Evolutionary conservation across 2,113 vertebrate genomes (phyloP).

Genomic region (Riparia riparia): DNA sequence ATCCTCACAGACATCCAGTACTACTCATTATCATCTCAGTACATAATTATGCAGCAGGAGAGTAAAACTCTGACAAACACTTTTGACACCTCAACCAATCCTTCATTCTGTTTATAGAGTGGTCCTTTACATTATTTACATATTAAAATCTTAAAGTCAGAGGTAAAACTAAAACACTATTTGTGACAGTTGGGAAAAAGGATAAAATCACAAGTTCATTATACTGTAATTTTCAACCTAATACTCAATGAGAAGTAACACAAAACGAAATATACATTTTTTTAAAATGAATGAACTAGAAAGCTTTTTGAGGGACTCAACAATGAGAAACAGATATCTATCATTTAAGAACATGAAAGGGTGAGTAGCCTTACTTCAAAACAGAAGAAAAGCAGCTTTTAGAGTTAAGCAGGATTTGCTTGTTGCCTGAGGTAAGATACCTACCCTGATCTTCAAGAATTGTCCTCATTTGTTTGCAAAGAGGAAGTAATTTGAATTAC

Average conservation of each 20-base stretch:
- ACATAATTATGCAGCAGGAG: conserved; percentile 65
- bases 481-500: neutral
- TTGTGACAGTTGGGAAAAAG: neutral
- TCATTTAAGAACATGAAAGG: neutral
- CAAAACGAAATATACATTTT: neutral
- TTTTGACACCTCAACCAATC: conserved; percentile 62
- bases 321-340: neutral
- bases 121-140: conserved; percentile 29
- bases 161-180: neutral
- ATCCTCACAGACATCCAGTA: conserved; percentile 53
- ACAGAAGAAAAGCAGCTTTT: neutral
- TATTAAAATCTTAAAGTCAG: conserved; percentile 1
- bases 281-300: neutral
- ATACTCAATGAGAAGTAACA: neutral
- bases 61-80: conserved; percentile 63
- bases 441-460: neutral
- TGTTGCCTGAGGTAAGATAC: neutral
- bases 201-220: neutral
- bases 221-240: neutral
- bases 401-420: neutral
- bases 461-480: neutral
- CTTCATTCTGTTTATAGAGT: conserved; percentile 47
- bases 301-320: neutral
- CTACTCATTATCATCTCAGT: conserved; percentile 65
- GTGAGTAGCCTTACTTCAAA: neutral